Conservation (phyloP, 2,797 vertebrate genomes). For the Mallotus villosus region DNA sequence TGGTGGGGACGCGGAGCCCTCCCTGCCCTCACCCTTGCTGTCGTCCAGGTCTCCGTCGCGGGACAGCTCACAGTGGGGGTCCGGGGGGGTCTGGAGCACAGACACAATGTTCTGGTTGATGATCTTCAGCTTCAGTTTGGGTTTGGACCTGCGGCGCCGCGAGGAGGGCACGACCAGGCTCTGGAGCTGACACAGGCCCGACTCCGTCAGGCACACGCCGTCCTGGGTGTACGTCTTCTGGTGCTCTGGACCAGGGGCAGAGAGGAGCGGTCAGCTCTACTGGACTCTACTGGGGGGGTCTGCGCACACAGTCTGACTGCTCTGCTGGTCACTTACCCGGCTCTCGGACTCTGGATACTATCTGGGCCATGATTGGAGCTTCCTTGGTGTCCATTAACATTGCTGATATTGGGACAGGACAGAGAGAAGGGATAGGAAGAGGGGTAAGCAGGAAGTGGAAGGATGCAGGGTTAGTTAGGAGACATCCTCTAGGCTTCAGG, state of each 20-base stretch:
- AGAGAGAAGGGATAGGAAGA: not conserved
- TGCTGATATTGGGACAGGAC: constrained; percentile 57
- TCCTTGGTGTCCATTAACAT: constrained; percentile 74
- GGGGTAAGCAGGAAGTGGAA: not conserved
- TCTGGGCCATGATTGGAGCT: constrained; percentile 75
- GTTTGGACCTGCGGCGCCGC: constrained; percentile 83
- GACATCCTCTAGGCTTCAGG: too few relatives aligned
- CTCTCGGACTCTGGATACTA: constrained; percentile 84
- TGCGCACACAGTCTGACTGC: too few relatives aligned
- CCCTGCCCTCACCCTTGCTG: constrained; percentile 76
- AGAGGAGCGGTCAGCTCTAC: not conserved
- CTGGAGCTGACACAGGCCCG: constrained; percentile 91
- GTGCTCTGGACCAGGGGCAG: constrained; percentile 69
- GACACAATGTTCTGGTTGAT: constrained; percentile 99
- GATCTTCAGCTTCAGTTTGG: constrained; percentile 96
- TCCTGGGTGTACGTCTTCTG: constrained; percentile 94
- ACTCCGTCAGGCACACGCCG: constrained; percentile 95
- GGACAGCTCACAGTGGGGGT: constrained; percentile 79
- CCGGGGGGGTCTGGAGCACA: constrained; percentile 88
- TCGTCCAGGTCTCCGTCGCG: constrained; percentile 85
- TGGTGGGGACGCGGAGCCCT: not conserved
- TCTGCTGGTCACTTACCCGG: constrained; percentile 74
- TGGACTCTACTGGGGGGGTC: not conserved
- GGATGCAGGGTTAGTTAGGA: not conserved
- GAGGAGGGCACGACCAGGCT: constrained; percentile 85